Evolutionary conservation across 2,113 vertebrate genomes (phyloP), one percentile per base, ranked within the genome.

Genomic region (Pionites leucogaster): DNA sequence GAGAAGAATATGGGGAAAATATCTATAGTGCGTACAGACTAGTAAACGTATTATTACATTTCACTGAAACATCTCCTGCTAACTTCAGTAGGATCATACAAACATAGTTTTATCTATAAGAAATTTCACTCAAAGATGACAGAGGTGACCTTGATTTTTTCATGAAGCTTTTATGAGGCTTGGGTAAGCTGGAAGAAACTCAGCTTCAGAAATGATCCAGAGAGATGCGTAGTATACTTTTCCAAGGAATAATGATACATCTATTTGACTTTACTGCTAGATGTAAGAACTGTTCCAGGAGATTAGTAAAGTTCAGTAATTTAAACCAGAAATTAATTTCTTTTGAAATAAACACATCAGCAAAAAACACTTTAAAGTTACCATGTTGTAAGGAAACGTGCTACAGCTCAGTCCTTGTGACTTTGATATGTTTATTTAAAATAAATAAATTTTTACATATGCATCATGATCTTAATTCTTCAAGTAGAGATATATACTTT

Each of bases 381-480:
- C 37, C 89, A 35, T 65, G 39, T 78, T 93, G 35, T 80, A 91
- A 96, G 72, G 37, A 97, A 97, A 97, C 87, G 24, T 87, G 57
- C 88, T 68, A 77, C 11, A 93, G 42, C 86, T 96, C 96, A 90
- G 52, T 88, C 82, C 95, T 90, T 83, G 75, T 93, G 90, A 96
- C 97, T 97, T 91, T 92, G 67, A 81, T 89, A 71, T 80, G 86
- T 95, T 97, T 96, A 92, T 96, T 92, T 91, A 92, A 96, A 93
- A 96, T 85, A 80, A 17, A 85, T 4, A 92, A n/a, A 74, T 46
- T 92, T 96, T 93, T 97, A 62, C 88, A 90, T 93, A 91, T 88
- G 78, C 35, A 85, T 97, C 77, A 92, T 47, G 47, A 96, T 83
- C 41, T 90, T 76, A 90, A 92, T 67, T 92, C 55, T 75, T 91